These are phyloP conservation scores for Allobates femoralis DNA, from an alignment of 2,797 vertebrate species.

Conservation along the genomic window DNA sequence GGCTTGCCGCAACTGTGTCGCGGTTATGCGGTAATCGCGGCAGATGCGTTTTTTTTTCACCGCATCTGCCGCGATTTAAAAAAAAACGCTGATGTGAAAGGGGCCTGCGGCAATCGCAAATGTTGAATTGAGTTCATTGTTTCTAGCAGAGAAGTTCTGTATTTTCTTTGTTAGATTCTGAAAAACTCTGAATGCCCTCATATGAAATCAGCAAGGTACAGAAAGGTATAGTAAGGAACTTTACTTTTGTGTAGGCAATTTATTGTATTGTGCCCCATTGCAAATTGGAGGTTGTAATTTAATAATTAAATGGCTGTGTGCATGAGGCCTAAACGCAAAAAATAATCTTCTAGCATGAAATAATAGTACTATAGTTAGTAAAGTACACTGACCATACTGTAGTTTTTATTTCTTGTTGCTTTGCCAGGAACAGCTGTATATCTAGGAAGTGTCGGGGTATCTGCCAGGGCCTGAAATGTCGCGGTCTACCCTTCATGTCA, in stretches of 20 bases:
- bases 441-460: neutral
- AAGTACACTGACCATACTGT: neutral
- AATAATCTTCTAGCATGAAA: neutral
- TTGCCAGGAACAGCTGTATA: neutral
- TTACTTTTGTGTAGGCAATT: neutral
- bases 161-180: neutral
- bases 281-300: neutral
- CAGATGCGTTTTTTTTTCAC: too few relatives aligned
- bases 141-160: too few relatives aligned
- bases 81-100: too few relatives aligned
- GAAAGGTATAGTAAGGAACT: neutral
- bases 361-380: neutral
- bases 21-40: too few relatives aligned
- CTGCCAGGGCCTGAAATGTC: neutral
- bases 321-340: neutral
- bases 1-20: too few relatives aligned
- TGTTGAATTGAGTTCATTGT: too few relatives aligned
- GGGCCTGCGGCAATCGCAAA: too few relatives aligned
- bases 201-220: neutral
- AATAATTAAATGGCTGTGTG: too few relatives aligned
- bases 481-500: slow-evolving; percentile 2
- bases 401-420: neutral
- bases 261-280: neutral
- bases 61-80: too few relatives aligned
- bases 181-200: neutral